Percentiles rank a stretch among this genome's conserved stretches.
phyloP scores from a whole-genome alignment of 1,140 invertebrate genomes.

The Sipha flava region DNA sequence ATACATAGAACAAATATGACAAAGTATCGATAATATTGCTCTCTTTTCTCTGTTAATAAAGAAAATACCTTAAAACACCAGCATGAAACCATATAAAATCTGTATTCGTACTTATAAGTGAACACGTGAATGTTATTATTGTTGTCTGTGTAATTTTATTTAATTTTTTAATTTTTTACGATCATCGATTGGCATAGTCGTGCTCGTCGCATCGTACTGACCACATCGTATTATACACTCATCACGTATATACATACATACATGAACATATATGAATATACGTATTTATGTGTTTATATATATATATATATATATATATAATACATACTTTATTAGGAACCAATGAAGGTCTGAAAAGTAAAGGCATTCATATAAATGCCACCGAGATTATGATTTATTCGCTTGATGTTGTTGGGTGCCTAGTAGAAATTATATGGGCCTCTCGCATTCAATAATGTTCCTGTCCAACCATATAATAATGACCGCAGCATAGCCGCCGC shows the following conservation, averaged over 20 bases:
- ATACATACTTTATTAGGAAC: not conserved
- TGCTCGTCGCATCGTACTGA: too few species aligned
- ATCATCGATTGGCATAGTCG: not conserved
- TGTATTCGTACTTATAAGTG: too few species aligned
- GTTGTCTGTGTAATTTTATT: not conserved
- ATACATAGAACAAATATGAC: too few species aligned
- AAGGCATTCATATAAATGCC: conserved; percentile 26
- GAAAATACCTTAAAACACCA: too few species aligned
- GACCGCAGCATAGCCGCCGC: not conserved
- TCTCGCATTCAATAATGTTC: conserved; percentile 31
- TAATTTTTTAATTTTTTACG: not conserved
- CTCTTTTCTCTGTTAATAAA: too few species aligned
- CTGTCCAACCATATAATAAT: conserved; percentile 24
- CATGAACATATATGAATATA: not conserved
- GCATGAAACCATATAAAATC: too few species aligned
- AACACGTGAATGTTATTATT: too few species aligned
- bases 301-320: not conserved
- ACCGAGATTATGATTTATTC: conserved; percentile 31
- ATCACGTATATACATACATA: too few species aligned
- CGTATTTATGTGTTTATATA: too few species aligned
- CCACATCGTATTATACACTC: too few species aligned
- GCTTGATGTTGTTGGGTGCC: not conserved
- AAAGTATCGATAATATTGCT: too few species aligned
- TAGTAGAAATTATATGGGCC: conserved; percentile 18
- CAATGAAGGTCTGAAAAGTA: conserved; percentile 22